These are phyloP conservation scores for Kuschelorhynchus macadamiae DNA, from an alignment of 2,888 invertebrate genomes.

Conservation along the genomic window DNA sequence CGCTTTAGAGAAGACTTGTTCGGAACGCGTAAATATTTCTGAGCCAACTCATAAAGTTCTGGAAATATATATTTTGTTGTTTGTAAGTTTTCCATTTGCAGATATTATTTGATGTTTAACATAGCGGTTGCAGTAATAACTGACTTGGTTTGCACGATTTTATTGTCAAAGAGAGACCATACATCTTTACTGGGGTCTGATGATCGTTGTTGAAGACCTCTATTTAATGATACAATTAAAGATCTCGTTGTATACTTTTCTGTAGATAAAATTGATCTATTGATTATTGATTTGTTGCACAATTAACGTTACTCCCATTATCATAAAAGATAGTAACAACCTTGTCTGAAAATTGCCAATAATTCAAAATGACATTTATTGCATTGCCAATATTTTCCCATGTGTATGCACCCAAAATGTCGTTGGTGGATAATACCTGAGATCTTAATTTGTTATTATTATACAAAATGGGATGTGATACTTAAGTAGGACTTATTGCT, in stretches of 20 bases:
- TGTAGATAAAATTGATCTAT: conserved; percentile 1
- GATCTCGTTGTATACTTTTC: background rate
- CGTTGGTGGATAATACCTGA: conserved; percentile 3
- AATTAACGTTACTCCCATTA: background rate
- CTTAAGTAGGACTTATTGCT: conserved; percentile 1
- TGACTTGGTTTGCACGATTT: no score
- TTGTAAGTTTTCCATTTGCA: no score
- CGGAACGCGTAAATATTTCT: no score
- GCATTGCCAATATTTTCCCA: background rate
- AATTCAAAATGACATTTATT: background rate
- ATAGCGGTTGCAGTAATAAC: no score
- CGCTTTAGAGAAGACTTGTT: no score
- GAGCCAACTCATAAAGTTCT: no score
- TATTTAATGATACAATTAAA: background rate
- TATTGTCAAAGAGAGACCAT: no score
- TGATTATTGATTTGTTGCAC: background rate
- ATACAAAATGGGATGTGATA: conserved; percentile 1
- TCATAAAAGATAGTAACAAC: background rate
- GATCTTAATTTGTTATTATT: conserved; percentile 4
- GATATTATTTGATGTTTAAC: no score
- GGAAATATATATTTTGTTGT: no score
- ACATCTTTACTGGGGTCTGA: no score
- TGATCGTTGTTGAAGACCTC: conserved; percentile 3
- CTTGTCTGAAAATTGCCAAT: background rate
- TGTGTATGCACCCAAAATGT: background rate